Conservation (phyloP, 2,797 vertebrate genomes). For the Enteromius unitaeniatus region DNA sequence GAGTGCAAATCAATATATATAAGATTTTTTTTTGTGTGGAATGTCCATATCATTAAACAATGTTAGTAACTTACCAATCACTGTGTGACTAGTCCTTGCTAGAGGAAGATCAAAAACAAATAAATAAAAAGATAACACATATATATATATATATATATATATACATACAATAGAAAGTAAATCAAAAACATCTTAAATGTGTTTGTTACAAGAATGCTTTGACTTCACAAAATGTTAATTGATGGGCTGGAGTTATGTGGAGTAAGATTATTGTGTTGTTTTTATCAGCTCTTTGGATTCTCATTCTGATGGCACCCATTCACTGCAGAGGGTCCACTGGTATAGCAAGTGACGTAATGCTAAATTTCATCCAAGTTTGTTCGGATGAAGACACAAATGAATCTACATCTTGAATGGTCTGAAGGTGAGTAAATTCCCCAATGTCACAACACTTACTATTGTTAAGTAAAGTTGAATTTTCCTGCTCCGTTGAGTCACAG, state of each 20-base stretch:
- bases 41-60: not conserved
- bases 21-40: not conserved
- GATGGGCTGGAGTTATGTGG: not conserved
- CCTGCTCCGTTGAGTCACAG: slow-evolving; percentile 77
- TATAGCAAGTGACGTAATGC: not conserved
- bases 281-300: not conserved
- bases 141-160: not conserved
- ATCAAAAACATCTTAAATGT: not conserved
- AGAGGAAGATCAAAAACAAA: not conserved
- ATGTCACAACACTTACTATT: slow-evolving; percentile 71
- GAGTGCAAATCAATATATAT: not conserved
- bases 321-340: not conserved
- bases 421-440: not conserved
- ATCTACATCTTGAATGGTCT: not conserved
- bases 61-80: slow-evolving; percentile 75
- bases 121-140: not conserved
- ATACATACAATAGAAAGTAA: not conserved
- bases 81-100: slow-evolving; percentile 69
- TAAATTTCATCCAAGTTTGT: not conserved
- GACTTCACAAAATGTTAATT: not conserved
- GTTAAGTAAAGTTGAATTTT: slow-evolving; percentile 76
- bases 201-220: not conserved
- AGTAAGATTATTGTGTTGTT: not conserved
- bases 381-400: not conserved
- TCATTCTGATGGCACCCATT: not conserved